Base-by-base conservation (phyloP, 1,140 invertebrate genomes). In the Papilio polytes region DNA sequence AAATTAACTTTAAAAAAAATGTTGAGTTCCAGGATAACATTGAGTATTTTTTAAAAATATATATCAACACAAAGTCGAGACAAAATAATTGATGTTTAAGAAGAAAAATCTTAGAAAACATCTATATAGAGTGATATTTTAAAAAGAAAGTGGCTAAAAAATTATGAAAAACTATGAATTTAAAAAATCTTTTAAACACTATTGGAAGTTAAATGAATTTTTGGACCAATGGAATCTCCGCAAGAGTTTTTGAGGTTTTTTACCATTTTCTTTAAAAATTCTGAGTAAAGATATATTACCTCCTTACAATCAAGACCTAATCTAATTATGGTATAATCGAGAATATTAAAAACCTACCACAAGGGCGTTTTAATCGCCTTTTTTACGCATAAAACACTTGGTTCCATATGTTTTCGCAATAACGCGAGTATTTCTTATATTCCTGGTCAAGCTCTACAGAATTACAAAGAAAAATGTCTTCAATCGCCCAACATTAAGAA, bases 1-100 rank as follows among this genome's bases (percentile, higher is more conserved):
- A n/a, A n/a, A n/a, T n/a, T n/a, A n/a, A n/a, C n/a, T n/a, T n/a
- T 13, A 79, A 80, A 74, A 73, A 48, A 59, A 48, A 8, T 41
- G 59, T 51, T 9, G 10, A 22, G 63, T 79, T 78, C 36, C 18
- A 51, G 46, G 63, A 74, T 44, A 12, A 48, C 46, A 18, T 53
- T 53, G 51, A 53, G 13, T 53, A 53, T 53, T 53, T n/a, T 18
- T 53, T n/a, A 53, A 18, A 18, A 53, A 53, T 18, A 53, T 10
- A 48, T 48, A 18, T 4, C 18, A 4, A 53, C 15, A 53, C 2
- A 53, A 53, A 53, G 51, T 53, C 15, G 51, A 53, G 15, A 56
- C 18, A 56, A 56, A 56, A n/a, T n/a, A 0, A 56, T n/a, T n/a
- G 13, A 56, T 56, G 18, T 26, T 26, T 26, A n/a, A n/a, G 18